Conservation (phyloP, 2,113 vertebrate species). For the Cinclus cinclus region DNA sequence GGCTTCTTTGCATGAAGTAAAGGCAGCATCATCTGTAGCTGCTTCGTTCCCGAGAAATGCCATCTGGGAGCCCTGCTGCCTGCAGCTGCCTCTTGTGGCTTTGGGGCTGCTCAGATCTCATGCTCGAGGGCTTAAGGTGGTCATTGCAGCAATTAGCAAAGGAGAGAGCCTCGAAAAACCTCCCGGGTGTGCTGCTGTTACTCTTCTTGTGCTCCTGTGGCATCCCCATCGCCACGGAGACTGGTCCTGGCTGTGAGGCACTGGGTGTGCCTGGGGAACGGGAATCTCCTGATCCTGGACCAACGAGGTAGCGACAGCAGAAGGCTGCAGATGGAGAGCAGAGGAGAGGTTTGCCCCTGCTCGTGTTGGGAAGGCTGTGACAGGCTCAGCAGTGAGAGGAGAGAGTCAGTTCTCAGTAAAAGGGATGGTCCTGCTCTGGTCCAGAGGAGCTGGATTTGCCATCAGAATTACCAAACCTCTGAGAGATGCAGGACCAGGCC, state of each 20-base stretch:
- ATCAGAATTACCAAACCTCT: background rate
- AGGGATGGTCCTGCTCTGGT: background rate
- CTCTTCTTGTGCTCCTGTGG: background rate
- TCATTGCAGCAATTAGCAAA: background rate
- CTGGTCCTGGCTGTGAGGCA: background rate
- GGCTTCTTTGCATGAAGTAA: background rate
- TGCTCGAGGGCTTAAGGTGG: background rate
- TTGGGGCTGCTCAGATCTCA: background rate
- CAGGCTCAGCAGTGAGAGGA: background rate
- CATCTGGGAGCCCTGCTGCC: background rate
- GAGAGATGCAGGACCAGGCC: background rate
- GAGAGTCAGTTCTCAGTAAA: background rate
- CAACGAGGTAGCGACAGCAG: background rate
- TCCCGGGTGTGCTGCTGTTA: background rate
- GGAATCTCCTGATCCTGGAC: background rate
- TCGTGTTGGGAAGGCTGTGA: background rate
- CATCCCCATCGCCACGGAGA: rapidly evolving
- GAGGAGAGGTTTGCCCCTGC: background rate
- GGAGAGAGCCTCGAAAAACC: background rate
- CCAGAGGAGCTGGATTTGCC: background rate
- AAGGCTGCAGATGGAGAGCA: background rate
- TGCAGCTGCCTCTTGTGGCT: background rate
- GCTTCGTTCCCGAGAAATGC: background rate
- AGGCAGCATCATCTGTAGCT: background rate
- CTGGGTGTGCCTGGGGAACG: background rate